Conservation (phyloP, 1,140 invertebrate genomes). For the Araneus ventricosus region DNA sequence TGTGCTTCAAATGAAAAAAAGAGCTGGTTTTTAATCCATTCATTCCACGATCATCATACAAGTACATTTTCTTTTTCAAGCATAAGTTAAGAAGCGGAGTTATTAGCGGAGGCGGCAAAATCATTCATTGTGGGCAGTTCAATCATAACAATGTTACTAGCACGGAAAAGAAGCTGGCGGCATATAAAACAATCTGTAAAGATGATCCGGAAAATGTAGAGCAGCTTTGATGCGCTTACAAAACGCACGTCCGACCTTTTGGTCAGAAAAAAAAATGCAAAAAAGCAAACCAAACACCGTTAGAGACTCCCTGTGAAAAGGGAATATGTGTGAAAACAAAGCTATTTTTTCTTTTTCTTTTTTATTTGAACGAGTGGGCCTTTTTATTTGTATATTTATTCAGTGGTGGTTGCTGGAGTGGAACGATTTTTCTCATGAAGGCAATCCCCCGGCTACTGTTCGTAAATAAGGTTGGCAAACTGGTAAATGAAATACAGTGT, state of each 20-base stretch:
- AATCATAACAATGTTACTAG: neutral
- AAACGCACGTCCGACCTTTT: slow-evolving; percentile 64
- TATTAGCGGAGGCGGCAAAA: too few relatives aligned
- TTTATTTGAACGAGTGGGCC: neutral
- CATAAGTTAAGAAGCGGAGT: too few relatives aligned
- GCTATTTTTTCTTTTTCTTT: neutral
- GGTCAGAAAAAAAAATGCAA: neutral
- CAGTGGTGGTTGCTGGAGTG: slow-evolving; percentile 2
- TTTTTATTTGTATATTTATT: slow-evolving; percentile 46
- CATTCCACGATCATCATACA: too few relatives aligned
- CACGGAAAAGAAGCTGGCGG: too few relatives aligned
- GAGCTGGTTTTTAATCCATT: too few relatives aligned
- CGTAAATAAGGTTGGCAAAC: slow-evolving; percentile 24
- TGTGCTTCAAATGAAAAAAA: too few relatives aligned
- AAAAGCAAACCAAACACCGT: slow-evolving; percentile 19
- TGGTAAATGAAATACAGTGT: neutral
- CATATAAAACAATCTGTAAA: neutral
- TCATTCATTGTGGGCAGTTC: neutral
- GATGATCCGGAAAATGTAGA: slow-evolving; percentile 47
- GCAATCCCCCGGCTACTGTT: neutral
- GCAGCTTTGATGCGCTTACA: slow-evolving; percentile 41
- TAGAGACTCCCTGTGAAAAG: neutral
- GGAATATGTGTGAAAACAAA: slow-evolving; percentile 33
- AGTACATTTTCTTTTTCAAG: too few relatives aligned
- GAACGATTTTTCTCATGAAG: slow-evolving; percentile 62